Evolutionary conservation across 2,113 vertebrate species (phyloP).

Genomic region (Gymnobelideus leadbeateri): DNA sequence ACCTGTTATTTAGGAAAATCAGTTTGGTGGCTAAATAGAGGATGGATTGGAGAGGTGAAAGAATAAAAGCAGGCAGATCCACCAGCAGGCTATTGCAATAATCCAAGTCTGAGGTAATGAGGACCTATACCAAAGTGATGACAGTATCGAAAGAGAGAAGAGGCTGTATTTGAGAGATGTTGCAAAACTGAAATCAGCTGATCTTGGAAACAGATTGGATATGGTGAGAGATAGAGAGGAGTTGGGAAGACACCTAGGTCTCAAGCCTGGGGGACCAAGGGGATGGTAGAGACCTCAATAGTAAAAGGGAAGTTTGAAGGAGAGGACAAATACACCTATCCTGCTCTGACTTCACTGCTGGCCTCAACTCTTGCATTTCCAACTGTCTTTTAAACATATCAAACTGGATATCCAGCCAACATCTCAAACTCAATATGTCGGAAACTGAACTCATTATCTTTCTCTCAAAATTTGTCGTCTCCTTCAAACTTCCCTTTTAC

Average conservation of each 20-base stretch:
- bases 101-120: neutral
- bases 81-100: neutral
- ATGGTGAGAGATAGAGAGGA: neutral
- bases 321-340: neutral
- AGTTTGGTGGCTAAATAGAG: neutral
- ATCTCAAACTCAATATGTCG: too few relatives aligned
- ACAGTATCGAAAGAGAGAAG: neutral
- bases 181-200: neutral
- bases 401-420: too few relatives aligned
- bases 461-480: too few relatives aligned
- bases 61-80: neutral
- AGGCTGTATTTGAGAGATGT: neutral
- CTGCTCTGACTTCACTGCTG: too few relatives aligned
- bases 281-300: neutral
- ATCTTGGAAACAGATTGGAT: neutral
- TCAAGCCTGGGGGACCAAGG: neutral
- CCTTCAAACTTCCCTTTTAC: too few relatives aligned
- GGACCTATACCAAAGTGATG: neutral
- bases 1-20: neutral
- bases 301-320: neutral
- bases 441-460: too few relatives aligned
- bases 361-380: too few relatives aligned
- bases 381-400: too few relatives aligned
- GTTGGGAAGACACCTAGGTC: neutral
- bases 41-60: neutral